phyloP scores from a whole-genome alignment of 1,140 invertebrate species.

The Drosophila nebulosa region DNA sequence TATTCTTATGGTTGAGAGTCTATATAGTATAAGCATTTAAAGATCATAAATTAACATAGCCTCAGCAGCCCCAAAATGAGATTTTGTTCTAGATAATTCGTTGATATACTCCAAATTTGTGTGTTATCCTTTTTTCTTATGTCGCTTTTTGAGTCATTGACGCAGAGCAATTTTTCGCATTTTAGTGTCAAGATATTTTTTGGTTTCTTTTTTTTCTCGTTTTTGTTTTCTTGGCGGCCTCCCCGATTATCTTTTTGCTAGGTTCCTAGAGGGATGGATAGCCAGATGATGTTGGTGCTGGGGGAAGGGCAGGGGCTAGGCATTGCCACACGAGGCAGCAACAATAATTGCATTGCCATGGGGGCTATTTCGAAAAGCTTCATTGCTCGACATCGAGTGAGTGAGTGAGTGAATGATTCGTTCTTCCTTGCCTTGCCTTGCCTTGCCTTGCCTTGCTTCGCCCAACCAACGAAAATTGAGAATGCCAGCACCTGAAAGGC shows the following conservation, averaged over 20 bases:
- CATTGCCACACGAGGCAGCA: constrained; percentile 47
- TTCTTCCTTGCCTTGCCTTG: background rate
- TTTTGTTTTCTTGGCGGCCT: constrained; percentile 47
- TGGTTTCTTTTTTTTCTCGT: constrained; percentile 33
- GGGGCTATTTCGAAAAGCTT: constrained; percentile 65
- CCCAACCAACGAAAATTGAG: background rate
- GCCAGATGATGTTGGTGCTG: background rate
- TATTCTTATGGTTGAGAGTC: background rate
- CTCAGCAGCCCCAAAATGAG: background rate
- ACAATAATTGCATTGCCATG: constrained; percentile 73
- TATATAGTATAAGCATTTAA: background rate
- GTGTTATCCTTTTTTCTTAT: constrained; percentile 12
- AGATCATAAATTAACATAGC: background rate
- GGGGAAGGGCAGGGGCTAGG: background rate
- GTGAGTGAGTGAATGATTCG: constrained; percentile 6
- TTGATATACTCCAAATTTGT: constrained; percentile 19
- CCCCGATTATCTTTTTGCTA: constrained; percentile 14
- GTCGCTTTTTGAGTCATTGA: constrained; percentile 78
- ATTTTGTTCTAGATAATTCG: constrained; percentile 33
- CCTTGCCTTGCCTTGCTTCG: background rate
- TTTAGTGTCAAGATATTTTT: constrained; percentile 74
- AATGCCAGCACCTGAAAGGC: constrained; percentile 15
- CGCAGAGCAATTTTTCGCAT: constrained; percentile 74
- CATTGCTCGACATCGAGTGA: constrained; percentile 14
- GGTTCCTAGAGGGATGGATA: background rate